Percentiles rank a stretch among this genome's conserved stretches.
phyloP scores from a whole-genome alignment of 2,888 invertebrate genomes.

The Panzeria rudis region DNA sequence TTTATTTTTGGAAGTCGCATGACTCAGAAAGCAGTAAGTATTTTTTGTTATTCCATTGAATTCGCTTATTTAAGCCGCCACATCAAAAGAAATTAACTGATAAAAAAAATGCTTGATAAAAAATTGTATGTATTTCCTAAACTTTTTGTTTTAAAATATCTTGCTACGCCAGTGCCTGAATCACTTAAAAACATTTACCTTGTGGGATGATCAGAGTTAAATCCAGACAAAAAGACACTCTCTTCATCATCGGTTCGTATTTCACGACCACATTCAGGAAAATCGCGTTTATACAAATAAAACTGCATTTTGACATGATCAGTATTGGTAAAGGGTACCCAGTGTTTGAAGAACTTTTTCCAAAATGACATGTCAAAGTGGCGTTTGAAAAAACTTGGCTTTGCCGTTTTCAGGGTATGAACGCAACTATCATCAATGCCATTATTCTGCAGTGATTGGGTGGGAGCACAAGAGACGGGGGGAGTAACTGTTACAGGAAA shows the following conservation, averaged over 20 bases:
- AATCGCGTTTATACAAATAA: slow-evolving; percentile 80
- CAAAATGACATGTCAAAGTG: slow-evolving; percentile 78
- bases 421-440: slow-evolving; percentile 76
- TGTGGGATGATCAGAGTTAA: slow-evolving; percentile 80
- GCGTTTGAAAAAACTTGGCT: slow-evolving; percentile 74
- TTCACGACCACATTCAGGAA: slow-evolving; percentile 81
- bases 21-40: neutral
- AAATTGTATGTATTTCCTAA: neutral
- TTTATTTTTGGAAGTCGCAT: slow-evolving; percentile 1
- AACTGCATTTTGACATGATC: slow-evolving; percentile 80
- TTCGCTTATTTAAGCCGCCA: neutral
- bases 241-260: slow-evolving; percentile 77
- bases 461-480: slow-evolving; percentile 43
- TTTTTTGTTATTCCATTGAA: neutral
- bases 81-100: slow-evolving; percentile 25
- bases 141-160: neutral
- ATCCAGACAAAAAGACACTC: slow-evolving; percentile 77
- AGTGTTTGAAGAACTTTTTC: slow-evolving; percentile 80
- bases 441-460: slow-evolving; percentile 45
- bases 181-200: slow-evolving; percentile 75
- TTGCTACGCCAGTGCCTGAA: neutral
- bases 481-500: slow-evolving; percentile 10
- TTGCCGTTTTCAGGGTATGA: slow-evolving; percentile 74
- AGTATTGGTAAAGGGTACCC: slow-evolving; percentile 78
- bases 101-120: slow-evolving; percentile 2